Percentiles rank a stretch among this genome's conserved stretches.
Evolutionary conservation across 2,888 invertebrate genomes (phyloP).

Genomic region (Epicampocera succincta): DNA sequence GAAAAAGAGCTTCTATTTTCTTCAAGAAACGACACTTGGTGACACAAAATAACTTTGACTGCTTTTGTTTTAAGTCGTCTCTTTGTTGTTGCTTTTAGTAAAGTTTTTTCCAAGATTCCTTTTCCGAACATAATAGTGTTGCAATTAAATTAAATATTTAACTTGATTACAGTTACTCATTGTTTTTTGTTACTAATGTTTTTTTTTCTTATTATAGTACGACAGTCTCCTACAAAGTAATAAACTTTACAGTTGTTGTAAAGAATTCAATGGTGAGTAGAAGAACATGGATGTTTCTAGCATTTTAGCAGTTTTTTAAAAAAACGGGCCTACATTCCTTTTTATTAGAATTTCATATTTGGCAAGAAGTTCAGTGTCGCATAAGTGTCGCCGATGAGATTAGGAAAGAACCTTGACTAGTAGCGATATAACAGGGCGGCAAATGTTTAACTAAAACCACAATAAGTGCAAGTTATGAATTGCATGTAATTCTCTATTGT

Average conservation of each 20-base stretch:
- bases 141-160: constrained; percentile 80
- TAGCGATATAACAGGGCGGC: no score
- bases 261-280: constrained; percentile 8
- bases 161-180: constrained; percentile 75
- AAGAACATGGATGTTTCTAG: no score
- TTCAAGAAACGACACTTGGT: constrained; percentile 44
- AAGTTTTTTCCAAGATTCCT: constrained; percentile 27
- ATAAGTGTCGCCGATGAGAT: no score
- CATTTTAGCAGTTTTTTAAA: no score
- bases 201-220: not conserved
- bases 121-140: constrained; percentile 70
- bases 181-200: constrained; percentile 57
- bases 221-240: not conserved
- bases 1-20: constrained; percentile 34
- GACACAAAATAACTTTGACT: constrained; percentile 60
- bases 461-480: no score
- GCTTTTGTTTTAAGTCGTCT: constrained; percentile 41
- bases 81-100: constrained; percentile 17
- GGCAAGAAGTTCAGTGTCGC: no score
- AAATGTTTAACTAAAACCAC: no score
- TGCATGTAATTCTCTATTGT: no score
- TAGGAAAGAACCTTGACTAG: no score
- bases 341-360: no score
- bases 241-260: not conserved
- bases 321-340: no score